Conservation (phyloP, 2,888 invertebrate genomes). For the Onthophagus sagittarius region DNA sequence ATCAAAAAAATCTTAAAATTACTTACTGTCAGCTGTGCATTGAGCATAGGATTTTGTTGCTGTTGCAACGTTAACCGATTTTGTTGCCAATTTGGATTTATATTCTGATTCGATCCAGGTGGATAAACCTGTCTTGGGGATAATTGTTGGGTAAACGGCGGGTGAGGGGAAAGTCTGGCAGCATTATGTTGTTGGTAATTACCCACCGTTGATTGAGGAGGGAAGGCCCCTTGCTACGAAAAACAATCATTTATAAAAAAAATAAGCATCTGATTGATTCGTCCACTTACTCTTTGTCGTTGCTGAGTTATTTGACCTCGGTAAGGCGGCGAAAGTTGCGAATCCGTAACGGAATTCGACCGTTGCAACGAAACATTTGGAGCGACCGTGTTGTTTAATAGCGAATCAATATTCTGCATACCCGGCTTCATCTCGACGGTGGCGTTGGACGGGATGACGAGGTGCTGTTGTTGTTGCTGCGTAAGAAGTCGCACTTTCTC, state of each 20-base stretch:
- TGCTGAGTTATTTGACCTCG: slow-evolving; percentile 45
- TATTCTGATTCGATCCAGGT: slow-evolving; percentile 35
- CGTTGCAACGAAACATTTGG: slow-evolving; percentile 85
- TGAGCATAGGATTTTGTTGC: slow-evolving; percentile 85
- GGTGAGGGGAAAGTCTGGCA: slow-evolving; percentile 56
- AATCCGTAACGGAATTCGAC: slow-evolving; percentile 56
- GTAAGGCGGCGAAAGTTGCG: slow-evolving; percentile 58
- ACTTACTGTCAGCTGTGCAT: slow-evolving; percentile 77
- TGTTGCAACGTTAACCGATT: slow-evolving; percentile 66
- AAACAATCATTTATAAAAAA: slow-evolving; percentile 20
- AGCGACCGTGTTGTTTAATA: slow-evolving; percentile 81
- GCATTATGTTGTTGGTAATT: slow-evolving; percentile 45
- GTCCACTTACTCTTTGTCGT: slow-evolving; percentile 35
- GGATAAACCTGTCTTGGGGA: slow-evolving; percentile 52
- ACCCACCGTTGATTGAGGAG: slow-evolving; percentile 41
- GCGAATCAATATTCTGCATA: slow-evolving; percentile 73
- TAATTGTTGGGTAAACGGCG: slow-evolving; percentile 55
- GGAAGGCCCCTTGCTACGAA: slow-evolving; percentile 38
- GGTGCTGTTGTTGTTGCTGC: slow-evolving; percentile 76
- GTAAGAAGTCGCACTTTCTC: slow-evolving; percentile 68
- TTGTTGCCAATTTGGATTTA: slow-evolving; percentile 41
- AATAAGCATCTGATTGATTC: too few species aligned
- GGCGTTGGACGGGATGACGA: slow-evolving; percentile 76
- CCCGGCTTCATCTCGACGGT: slow-evolving; percentile 54
- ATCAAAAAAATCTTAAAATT: slow-evolving; percentile 16